Evolutionary conservation across 2,888 invertebrate species (phyloP), one percentile per base, ranked within the genome.

Genomic region (Cistogaster globosa): DNA sequence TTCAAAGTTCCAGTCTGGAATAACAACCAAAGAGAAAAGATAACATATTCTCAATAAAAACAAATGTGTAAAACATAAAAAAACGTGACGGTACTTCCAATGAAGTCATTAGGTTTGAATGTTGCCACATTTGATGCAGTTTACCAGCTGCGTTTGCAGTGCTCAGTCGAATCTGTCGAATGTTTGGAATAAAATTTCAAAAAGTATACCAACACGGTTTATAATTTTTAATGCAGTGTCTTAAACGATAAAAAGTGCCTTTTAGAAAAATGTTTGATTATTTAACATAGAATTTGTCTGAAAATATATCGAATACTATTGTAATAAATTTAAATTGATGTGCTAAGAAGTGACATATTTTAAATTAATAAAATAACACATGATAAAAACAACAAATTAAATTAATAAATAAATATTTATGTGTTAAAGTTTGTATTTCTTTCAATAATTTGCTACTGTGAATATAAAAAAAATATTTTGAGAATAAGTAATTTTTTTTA

Each of bases 81-180:
- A 80, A 53, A 53, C 51, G 8, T 14, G 71, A 76, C 65, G 18
- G 26, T 48, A 78, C 60, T 84, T 86, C 82, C 86, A 86, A 79
- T 76, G 82, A 77, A 86, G 84, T 79, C 82, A 81, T 83, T 78
- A 82, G 83, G 77, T 74, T 78, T 67, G 81, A 83, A 84, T 80
- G 80, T 83, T 77, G 83, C 83, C 84, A 76, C 84, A 77, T 58
- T 80, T 77, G 84, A 82, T 84, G 86, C 86, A 86, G 86, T 86
- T 85, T 76, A 78, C 79, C 82, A 78, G 76, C 78, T 86, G 84
- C 86, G 78, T 82, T 84, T 86, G 84, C 81, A 75, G 88, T 88
- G 88, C 87, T 88, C 88, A 87, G 78, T 78, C 62, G 88, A 88
- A 87, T 89, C 71, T 62, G 55, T 75, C 85, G 69, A 75, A 75